Percentiles rank a stretch among this genome's conserved stretches.
phyloP scores from a whole-genome alignment of 2,888 invertebrate species.

The Bruchidius siliquastri region DNA sequence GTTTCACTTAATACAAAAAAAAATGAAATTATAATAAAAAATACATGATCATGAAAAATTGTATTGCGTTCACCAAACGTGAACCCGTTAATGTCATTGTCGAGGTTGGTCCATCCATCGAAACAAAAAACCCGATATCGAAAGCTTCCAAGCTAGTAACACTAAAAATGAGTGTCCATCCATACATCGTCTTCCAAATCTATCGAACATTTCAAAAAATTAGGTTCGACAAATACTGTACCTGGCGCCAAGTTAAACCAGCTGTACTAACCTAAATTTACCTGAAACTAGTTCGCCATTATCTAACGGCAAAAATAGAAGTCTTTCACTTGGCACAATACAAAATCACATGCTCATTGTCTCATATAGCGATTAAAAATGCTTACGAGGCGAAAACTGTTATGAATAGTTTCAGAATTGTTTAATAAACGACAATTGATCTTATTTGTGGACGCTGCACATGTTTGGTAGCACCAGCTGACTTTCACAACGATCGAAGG shows the following conservation, averaged over 20 bases:
- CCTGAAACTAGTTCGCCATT: neutral
- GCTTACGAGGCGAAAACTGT: neutral
- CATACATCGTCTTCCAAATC: too few relatives aligned
- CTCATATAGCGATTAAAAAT: neutral
- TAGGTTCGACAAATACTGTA: too few relatives aligned
- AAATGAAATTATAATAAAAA: too few relatives aligned
- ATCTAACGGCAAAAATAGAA: neutral
- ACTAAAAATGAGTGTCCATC: too few relatives aligned
- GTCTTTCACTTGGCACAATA: neutral
- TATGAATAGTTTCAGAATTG: constrained; percentile 6
- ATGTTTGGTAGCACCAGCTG: constrained; percentile 18
- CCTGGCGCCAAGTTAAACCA: neutral
- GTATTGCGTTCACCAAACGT: too few relatives aligned
- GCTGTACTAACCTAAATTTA: neutral
- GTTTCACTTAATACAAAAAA: too few relatives aligned
- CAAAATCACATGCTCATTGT: neutral
- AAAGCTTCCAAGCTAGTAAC: too few relatives aligned
- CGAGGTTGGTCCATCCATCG: too few relatives aligned
- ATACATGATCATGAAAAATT: too few relatives aligned
- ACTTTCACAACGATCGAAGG: constrained; percentile 13
- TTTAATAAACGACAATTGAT: constrained; percentile 12
- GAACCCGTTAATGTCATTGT: too few relatives aligned
- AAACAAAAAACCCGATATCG: too few relatives aligned
- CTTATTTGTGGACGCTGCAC: constrained; percentile 3
- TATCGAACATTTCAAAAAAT: too few relatives aligned